Base-by-base conservation (phyloP, 1,140 invertebrate genomes). In the Thaumetopoea pityocampa region DNA sequence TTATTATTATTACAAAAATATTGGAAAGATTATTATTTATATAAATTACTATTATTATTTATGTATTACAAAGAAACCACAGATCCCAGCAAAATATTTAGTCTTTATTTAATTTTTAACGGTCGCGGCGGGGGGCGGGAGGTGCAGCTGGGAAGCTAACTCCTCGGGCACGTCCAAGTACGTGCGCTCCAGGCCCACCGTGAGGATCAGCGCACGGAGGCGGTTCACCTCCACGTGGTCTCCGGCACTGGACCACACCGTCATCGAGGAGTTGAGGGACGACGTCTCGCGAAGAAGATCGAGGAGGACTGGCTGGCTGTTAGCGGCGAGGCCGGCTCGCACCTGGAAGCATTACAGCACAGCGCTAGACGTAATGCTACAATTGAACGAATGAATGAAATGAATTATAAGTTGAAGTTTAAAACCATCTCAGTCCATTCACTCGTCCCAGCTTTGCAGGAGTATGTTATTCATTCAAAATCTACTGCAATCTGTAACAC, bases 91-190 rank as follows among this genome's bases (percentile, higher is more conserved):
- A n/a, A n/a, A n/a, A n/a, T n/a, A n/a, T n/a, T n/a, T n/a, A n/a
- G n/a, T n/a, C 17, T 53, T 49, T 55, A 62, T 61, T 63, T 62
- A 78, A 49, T 74, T 53, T 47, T 71, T 74, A 14, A 48, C 40
- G 11, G 65, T 67, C 17, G 46, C 37, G 16, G 59, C 61, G 0
- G 66, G 46, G 3, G 69, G 62, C 3, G 74, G 74, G 2, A 90
- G 72, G 51, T 88, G 50, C 11, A 93, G 67, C 33, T 88, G 69
- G 0, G 71, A 59, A 2, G 73, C 69, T 7, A 93, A 45, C 1
- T 88, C 85, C 1, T 84, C 61, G 0, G 91, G 91, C 1, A 93
- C 88, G 61, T 94, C 92, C n/a, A 93, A 55, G 72, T 90, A 94
- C 1, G 91, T 87, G 33, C 86, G 88, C 17, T 88, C 76, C n/a